Evolutionary conservation across 2,797 vertebrate species (phyloP).

Genomic region (Falco concolor): DNA sequence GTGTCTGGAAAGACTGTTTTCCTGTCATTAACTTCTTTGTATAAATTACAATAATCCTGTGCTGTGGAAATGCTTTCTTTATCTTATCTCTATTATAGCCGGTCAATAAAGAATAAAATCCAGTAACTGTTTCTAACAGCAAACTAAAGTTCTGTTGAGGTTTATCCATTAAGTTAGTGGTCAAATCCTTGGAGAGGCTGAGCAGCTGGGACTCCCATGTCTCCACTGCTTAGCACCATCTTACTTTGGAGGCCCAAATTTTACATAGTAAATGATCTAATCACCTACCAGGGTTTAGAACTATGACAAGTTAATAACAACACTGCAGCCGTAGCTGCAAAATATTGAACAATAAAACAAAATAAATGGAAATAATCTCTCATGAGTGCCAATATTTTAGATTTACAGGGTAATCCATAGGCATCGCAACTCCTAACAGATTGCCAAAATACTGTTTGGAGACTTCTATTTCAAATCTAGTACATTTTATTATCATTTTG

Average conservation of each 20-base stretch:
- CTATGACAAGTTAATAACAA: constrained; percentile 40
- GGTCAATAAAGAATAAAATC: constrained; percentile 5
- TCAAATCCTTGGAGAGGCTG: neutral
- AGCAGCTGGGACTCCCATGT: neutral
- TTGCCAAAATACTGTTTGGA: constrained; percentile 37
- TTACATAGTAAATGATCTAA: constrained; percentile 63
- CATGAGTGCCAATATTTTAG: constrained; percentile 55
- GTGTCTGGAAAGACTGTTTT: neutral
- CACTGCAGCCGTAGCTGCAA: constrained; percentile 16
- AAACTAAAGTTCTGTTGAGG: constrained; percentile 16
- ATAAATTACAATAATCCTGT: constrained; percentile 11
- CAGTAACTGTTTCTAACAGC: neutral
- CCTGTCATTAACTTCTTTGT: neutral
- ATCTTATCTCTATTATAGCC: constrained; percentile 7
- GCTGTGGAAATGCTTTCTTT: neutral
- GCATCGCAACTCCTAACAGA: constrained; percentile 59
- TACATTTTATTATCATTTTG: constrained; percentile 41
- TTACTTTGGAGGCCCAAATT: neutral
- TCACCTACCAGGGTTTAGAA: constrained; percentile 37
- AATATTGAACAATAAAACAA: constrained; percentile 66
- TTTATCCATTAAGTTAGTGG: neutral
- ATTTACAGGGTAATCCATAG: constrained; percentile 61
- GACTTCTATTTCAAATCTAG: constrained; percentile 50
- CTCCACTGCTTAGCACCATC: neutral
- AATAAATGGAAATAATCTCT: constrained; percentile 66